These are phyloP conservation scores for Anguilla pacifica DNA, from an alignment of 2,797 vertebrate species.

Conservation along the genomic window DNA sequence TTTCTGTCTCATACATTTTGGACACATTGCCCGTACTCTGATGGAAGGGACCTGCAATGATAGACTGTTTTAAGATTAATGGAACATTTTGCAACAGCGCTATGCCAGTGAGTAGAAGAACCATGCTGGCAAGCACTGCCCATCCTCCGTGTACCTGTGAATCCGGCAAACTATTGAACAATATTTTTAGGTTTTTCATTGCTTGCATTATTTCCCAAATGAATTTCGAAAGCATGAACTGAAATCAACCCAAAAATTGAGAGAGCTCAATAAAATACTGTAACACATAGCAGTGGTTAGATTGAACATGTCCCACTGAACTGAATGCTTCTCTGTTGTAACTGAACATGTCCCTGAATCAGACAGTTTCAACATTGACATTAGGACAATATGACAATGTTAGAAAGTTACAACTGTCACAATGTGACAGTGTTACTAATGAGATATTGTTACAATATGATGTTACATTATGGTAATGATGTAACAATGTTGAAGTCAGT, in stretches of 20 bases:
- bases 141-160: not conserved
- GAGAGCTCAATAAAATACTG: not conserved
- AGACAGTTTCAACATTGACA: not conserved
- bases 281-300: not conserved
- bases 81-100: not conserved
- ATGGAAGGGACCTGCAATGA: constrained; percentile 44
- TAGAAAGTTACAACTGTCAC: not conserved
- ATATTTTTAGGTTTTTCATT: not conserved
- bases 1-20: constrained; percentile 44
- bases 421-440: not conserved
- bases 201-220: not conserved
- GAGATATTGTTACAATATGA: not conserved
- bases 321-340: not conserved
- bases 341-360: not conserved
- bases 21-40: constrained; percentile 44
- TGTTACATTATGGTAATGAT: not conserved
- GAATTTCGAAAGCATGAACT: not conserved
- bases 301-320: not conserved
- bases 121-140: not conserved
- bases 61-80: not conserved
- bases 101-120: not conserved
- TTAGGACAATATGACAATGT: not conserved
- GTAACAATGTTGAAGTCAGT: not conserved
- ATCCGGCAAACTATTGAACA: not conserved
- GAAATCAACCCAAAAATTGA: not conserved